Evolutionary conservation across 2,797 vertebrate species (phyloP), one percentile per base, ranked within the genome.

Genomic region (Molossus molossus): DNA sequence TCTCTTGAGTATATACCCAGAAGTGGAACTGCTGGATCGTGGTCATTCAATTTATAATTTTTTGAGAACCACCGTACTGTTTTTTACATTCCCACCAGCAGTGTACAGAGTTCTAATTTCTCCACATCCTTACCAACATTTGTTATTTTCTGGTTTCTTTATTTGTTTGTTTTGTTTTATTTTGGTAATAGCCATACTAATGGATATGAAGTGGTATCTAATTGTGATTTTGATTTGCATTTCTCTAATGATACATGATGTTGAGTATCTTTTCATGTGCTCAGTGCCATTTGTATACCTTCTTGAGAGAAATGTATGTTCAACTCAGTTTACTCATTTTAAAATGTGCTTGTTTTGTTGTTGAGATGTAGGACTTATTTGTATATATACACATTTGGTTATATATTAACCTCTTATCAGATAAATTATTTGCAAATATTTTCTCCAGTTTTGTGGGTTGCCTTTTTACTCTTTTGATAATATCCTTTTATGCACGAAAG

Each of bases 141-240:
- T 45, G 40, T 45, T 45, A 45, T 45, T 45, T 45, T 45, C 80
- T 89, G 25, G 25, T 70, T 92, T 65, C 25, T 62, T 58, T 18
- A 57, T 87, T 73, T 83, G 14, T 77, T 87, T 87, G 9, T 84
- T 73, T 75, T 45, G 12, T 79, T 64, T 89, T 57, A 9, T 67
- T 64, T 79, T 55, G 5, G 33, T 45, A n/a, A 29, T 70, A 83
- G 60, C 60, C 33, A 48, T 86, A n/a, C n/a, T 90, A 84, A 18
- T 84, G 37, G 60, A 8, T 82, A 7, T 76, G 55, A 90, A 86
- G 33, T 65, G 27, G 8, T 83, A 27, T 58, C 50, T 94, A 25
- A n/a, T 70, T 65, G 4, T 73, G 29, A 27, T 67, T 93, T 91
- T 81, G 29, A 70, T 83, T 77, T 84, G 12, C 27, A 77, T 88